Base-by-base conservation (phyloP, 1,140 invertebrate species). In the Drosophila sp. region DNA sequence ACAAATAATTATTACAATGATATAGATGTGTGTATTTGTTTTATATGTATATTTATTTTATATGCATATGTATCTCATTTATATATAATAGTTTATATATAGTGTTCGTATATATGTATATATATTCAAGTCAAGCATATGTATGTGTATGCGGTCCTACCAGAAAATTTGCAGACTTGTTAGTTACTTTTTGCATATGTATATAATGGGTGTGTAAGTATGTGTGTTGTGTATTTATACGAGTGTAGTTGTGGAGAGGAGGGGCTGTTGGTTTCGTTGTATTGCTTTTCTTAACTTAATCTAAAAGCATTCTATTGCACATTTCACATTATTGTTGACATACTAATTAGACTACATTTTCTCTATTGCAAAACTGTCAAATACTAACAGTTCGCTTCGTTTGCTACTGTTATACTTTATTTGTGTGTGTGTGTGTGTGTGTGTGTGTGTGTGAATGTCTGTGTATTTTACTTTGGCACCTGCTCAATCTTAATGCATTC, bases 1-100 rank as follows among this genome's bases (percentile, higher is more conserved):
- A 84, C 81, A 86, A 86, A 86, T 50, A 14, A 50, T 86, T 87
- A 82, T 86, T 82, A 86, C 83, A 86, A 82, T 87, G 82, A 89
- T 86, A 89, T 86, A 86, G 38, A 57, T 29, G 61, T 65, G 46
- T 53, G n/a, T 63, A 27, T 38, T 63, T 63, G 9, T 41, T 57
- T 25, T 48, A 77, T 86, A 78, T 83, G 78, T 83, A 71, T 82
- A 70, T 83, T 75, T 86, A 80, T 78, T 86, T 74, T 81, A 86
- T 84, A 80, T 80, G 76, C 76, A 79, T 83, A 83, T 83, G 80
- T 82, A 76, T 72, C 72, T 50, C 67, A 32, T 72, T 73, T 41
- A 34, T 76, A 77, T 76, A 77, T 59, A 72, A 38, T 62, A 41
- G 32, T 58, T 69, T 76, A 25, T 63, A 63, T 61, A 25, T 61